These are phyloP conservation scores for Labeo calbasu DNA, from an alignment of 2,797 vertebrate genomes.

Conservation along the genomic window DNA sequence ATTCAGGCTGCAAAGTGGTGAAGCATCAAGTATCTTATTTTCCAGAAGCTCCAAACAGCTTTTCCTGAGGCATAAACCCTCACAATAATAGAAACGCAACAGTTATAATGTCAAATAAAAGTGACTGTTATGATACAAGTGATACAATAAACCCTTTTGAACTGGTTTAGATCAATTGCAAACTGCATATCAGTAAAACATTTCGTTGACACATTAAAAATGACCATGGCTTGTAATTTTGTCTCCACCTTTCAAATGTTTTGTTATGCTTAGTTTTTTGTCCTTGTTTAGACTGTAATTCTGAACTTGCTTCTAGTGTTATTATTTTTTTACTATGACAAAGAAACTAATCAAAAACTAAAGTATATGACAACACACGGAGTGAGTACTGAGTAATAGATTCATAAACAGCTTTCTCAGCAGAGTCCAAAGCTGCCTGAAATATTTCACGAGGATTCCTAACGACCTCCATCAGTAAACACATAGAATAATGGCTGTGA, in stretches of 20 bases:
- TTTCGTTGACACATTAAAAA: not conserved
- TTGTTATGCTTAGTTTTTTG: not conserved
- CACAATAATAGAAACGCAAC: slow-evolving; percentile 26
- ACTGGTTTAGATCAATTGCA: not conserved
- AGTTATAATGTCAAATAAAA: slow-evolving; percentile 18
- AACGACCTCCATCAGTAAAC: slow-evolving; percentile 52
- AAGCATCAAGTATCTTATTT: not conserved
- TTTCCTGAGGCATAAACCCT: not conserved
- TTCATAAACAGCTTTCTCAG: slow-evolving; percentile 17
- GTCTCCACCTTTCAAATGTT: not conserved
- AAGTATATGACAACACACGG: not conserved
- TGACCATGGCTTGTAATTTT: not conserved
- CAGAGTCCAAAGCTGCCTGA: slow-evolving; percentile 32
- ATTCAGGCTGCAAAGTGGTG: not conserved
- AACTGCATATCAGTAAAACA: not conserved
- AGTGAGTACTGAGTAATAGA: not conserved
- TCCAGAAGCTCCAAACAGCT: not conserved
- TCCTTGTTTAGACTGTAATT: not conserved
- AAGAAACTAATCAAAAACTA: slow-evolving; percentile 22
- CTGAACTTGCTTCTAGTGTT: not conserved
- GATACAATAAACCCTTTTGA: not conserved
- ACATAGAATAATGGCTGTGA: slow-evolving; percentile 54
- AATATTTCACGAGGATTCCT: slow-evolving; percentile 43
- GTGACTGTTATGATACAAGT: not conserved
- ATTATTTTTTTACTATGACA: not conserved